These are phyloP conservation scores for Drosophila kikkawai DNA, from an alignment of 1,140 invertebrate species.

Conservation along the genomic window DNA sequence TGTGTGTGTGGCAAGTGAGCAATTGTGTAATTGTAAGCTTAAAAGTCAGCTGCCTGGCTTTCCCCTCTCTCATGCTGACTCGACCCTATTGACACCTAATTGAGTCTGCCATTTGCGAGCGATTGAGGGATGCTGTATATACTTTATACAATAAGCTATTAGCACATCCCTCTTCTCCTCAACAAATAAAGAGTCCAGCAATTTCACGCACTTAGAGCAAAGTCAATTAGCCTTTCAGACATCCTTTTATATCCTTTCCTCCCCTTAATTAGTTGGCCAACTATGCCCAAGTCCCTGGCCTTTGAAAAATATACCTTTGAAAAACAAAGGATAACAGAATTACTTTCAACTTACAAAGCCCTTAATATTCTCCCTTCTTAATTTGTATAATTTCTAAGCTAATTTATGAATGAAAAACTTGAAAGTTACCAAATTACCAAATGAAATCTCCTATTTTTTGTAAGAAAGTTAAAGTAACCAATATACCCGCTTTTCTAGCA, in stretches of 20 bases:
- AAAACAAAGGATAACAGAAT: not conserved
- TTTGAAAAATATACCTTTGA: too few relatives aligned
- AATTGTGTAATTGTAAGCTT: constrained; percentile 67
- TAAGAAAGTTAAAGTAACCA: not conserved
- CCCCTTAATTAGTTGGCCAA: constrained; percentile 13
- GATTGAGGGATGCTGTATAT: not conserved
- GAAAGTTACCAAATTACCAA: not conserved
- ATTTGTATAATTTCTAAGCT: not conserved
- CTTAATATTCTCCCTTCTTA: not conserved
- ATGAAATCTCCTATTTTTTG: not conserved
- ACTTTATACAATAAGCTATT: constrained; percentile 4
- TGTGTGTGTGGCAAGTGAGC: constrained; percentile 25
- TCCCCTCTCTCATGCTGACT: constrained; percentile 7
- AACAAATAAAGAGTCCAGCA: not conserved
- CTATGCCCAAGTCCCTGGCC: constrained; percentile 23
- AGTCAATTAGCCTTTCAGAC: constrained; percentile 28
- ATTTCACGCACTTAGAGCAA: constrained; percentile 19
- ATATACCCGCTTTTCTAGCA: not conserved
- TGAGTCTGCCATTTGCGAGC: constrained; percentile 40
- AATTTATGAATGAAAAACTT: not conserved
- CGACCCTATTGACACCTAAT: constrained; percentile 66
- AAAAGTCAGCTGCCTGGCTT: constrained; percentile 33
- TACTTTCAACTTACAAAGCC: not conserved
- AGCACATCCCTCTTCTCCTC: not conserved
- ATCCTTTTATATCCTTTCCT: not conserved